phyloP scores from a whole-genome alignment of 2,113 vertebrate species.

The Chloropsis cyanopogon region DNA sequence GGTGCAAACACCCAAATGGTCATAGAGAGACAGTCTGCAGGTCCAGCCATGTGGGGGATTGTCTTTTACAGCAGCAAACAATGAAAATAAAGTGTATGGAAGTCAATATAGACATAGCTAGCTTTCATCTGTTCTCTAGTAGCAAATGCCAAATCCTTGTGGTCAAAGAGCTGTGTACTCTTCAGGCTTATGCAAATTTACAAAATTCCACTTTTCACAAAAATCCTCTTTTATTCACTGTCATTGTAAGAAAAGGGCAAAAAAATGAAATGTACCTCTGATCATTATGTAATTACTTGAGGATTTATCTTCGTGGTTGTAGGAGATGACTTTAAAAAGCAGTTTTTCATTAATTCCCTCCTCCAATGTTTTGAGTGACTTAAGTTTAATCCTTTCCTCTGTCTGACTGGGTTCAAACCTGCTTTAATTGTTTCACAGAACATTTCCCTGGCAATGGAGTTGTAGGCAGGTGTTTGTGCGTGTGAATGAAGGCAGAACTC shows the following conservation, averaged over 20 bases:
- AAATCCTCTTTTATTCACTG: not conserved
- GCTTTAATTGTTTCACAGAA: not conserved
- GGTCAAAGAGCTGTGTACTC: not conserved
- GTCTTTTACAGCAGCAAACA: not conserved
- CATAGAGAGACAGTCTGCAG: not conserved
- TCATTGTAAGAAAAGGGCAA: not conserved
- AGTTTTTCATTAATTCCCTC: fast-evolving
- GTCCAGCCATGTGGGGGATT: not conserved
- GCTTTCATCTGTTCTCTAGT: not conserved
- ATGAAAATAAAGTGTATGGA: not conserved
- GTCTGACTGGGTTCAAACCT: not conserved
- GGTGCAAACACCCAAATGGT: not conserved
- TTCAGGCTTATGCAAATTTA: not conserved
- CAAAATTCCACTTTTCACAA: not conserved
- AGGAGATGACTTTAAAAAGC: not conserved
- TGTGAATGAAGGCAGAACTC: not conserved
- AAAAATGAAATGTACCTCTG: not conserved
- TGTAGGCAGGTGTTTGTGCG: not conserved
- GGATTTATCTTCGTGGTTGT: not conserved
- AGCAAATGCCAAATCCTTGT: not conserved
- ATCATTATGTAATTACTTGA: not conserved
- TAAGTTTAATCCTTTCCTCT: not conserved
- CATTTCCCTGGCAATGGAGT: not conserved
- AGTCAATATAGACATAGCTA: not conserved
- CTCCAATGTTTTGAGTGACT: not conserved